phyloP scores from a whole-genome alignment of 2,888 invertebrate genomes.

The Eupithecia dodoneata region DNA sequence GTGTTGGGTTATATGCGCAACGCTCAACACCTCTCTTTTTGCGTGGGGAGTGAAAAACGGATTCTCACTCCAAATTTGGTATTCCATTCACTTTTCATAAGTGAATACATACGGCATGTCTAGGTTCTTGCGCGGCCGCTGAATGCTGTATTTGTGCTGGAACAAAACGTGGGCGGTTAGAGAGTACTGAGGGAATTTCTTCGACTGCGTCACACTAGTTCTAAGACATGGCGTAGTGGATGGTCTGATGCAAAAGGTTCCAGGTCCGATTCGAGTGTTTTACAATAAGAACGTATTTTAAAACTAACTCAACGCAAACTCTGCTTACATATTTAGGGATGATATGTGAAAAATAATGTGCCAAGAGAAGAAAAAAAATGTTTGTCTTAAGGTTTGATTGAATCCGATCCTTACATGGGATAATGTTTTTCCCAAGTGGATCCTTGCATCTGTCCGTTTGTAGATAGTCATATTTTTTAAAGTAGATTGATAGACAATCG shows the following conservation, averaged over 20 bases:
- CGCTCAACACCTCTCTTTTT: background rate
- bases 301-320: no score
- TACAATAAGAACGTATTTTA: no score
- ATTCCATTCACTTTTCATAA: constrained; percentile 22
- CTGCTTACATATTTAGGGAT: no score
- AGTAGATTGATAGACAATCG: no score
- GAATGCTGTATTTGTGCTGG: constrained; percentile 53
- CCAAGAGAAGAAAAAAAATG: no score
- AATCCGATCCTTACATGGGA: no score
- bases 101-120: constrained; percentile 49
- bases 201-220: background rate
- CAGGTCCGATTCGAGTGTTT: background rate
- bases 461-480: no score
- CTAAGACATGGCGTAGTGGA: background rate
- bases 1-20: no score
- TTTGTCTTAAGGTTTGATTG: no score
- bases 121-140: constrained; percentile 45
- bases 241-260: background rate
- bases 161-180: constrained; percentile 38
- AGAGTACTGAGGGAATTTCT: background rate
- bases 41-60: background rate
- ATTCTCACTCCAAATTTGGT: background rate
- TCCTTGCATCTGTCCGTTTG: no score
- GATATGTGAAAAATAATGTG: no score
- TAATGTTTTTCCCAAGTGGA: no score